A percentile compares a stretch with the other conserved stretches of the same genome.
Evolutionary conservation across 2,113 vertebrate genomes (phyloP).

Genomic region (Hyperoodon ampullatus): DNA sequence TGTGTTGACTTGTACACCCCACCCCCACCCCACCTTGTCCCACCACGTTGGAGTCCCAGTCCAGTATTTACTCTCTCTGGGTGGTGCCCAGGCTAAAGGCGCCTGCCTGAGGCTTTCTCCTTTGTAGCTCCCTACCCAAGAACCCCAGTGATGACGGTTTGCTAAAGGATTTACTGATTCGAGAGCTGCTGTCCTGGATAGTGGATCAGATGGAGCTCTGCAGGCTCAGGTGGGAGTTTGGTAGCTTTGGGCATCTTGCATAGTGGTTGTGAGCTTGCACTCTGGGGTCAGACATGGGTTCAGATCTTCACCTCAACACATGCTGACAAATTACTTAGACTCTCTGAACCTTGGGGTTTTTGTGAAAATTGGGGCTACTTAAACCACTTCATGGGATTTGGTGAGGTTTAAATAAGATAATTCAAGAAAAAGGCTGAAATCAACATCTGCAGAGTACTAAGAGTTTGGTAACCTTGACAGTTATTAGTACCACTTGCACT

Average conservation of each 20-base stretch:
- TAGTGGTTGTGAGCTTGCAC: not conserved
- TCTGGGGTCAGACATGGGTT: not conserved
- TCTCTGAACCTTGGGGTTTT: not conserved
- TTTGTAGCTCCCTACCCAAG: constrained; percentile 33
- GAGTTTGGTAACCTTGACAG: not conserved
- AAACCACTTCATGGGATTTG: not conserved
- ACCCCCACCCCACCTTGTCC: not conserved
- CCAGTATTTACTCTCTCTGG: not conserved
- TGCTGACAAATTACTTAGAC: not conserved
- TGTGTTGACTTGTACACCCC: not conserved
- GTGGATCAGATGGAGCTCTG: constrained; percentile 19
- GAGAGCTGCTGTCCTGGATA: constrained; percentile 70
- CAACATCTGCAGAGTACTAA: no score
- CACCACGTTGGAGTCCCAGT: not conserved
- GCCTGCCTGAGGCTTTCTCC: not conserved
- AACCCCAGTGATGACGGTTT: not conserved
- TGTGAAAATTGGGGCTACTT: not conserved
- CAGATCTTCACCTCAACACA: not conserved
- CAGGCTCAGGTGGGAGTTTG: constrained; percentile 23
- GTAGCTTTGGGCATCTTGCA: fast-evolving
- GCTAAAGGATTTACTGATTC: constrained; percentile 33
- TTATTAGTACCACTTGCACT: not conserved
- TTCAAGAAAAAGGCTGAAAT: not conserved
- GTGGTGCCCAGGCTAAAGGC: not conserved
- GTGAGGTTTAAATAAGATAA: not conserved